Evolutionary conservation across 2,888 invertebrate genomes (phyloP), one percentile per base, ranked within the genome.

Genomic region (Orthosia gothica): DNA sequence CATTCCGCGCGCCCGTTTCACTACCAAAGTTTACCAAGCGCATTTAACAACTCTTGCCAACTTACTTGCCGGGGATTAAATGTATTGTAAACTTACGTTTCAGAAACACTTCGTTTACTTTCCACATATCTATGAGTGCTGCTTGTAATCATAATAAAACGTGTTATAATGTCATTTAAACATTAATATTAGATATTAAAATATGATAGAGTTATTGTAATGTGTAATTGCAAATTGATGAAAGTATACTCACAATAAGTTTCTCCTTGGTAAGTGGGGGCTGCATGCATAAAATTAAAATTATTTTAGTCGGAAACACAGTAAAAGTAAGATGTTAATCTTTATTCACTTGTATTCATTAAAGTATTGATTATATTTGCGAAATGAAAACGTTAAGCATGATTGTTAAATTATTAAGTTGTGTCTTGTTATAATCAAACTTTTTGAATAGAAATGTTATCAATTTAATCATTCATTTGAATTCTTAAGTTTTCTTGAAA

Each of bases 191-290:
- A 40, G 9, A 40, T 1, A 52, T 20, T 45, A 23, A 45, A 74
- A 47, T 55, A 65, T 66, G 79, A 77, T 40, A 4, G 63, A 70
- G 55, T 64, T 74, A 57, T 23, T 32, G 52, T 64, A 62, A 20
- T 75, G 73, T 80, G 71, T 78, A 73, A 32, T 70, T 66, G 67
- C 58, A 75, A 75, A 68, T 64, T 82, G 62, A 83, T 74, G 71
- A 82, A 78, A 86, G 75, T 84, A 93, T 95, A 97, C 97, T 96
- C 88, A 97, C 97, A 96, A 94, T 50, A 96, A 91, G 89, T 96
- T 92, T 92, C 96, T 94, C 93, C 97, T 90, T 84, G 96, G 96
- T 95, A 96, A 96, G 91, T 96, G 97, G 82, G 97, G 95, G 95
- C 97, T 97, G 95, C 96, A 96, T 96, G 96, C 96, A 89, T 88